Base-by-base conservation (phyloP, 2,797 vertebrate species). In the Fistularia commersonii region DNA sequence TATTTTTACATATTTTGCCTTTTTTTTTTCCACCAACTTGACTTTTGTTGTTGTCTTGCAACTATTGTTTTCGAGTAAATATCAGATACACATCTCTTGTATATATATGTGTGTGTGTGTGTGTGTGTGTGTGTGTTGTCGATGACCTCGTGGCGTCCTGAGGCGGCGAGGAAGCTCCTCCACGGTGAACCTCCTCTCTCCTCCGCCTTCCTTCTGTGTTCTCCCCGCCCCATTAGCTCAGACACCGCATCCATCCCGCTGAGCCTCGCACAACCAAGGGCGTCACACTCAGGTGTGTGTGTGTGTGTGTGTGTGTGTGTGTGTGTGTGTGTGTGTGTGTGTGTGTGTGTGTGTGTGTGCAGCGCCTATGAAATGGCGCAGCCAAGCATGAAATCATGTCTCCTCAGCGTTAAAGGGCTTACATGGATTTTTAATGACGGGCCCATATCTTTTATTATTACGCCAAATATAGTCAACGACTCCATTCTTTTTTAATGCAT, bases 371-470 rank as follows among this genome's bases (percentile, higher is more conserved):
- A 74, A 82, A 78, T 50, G 51, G 72, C 31, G 82, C 83, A 81
- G 73, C 71, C 72, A 68, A 73, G 88, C 88, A 72, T 90, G 88
- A 91, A 92, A 92, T 90, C 90, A 92, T 85, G 86, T 90, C 89
- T 86, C 83, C 83, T 84, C 84, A 78, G 81, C 80, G 88, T 83
- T 84, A 85, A 87, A 88, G 84, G 84, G 80, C 80, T 87, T 87
- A 89, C 88, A 88, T 85, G 83, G 85, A 78, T 89, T 90, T 90
- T 91, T 91, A 91, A 91, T 90, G 87, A 90, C 76, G 79, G 85
- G 82, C 80, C 84, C 71, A 74, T 89, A 87, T 88, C 86, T 88
- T 88, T 87, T 86, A 83, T 88, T 5, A 32, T 14, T 10, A 86
- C 76, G 82, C 84, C 85, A 90, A 88, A 88, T 87, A 87, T 85